Evolutionary conservation across 2,113 vertebrate genomes (phyloP).

Genomic region (Illadopsis cleaveri): DNA sequence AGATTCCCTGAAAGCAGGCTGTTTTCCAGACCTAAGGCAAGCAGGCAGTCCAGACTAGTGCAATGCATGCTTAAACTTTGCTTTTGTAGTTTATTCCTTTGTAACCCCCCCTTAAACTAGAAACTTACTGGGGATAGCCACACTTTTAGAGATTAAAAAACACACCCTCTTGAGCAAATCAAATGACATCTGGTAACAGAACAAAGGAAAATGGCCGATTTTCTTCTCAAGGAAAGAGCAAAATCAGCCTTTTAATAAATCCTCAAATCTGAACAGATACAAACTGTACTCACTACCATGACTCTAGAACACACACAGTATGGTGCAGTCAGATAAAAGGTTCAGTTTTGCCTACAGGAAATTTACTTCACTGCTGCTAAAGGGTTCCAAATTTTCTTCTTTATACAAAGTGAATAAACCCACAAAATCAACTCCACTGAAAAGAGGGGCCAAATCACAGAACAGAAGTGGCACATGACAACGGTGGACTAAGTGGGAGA

Average conservation of each 20-base stretch:
- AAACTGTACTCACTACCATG: background rate
- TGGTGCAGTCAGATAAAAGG: background rate
- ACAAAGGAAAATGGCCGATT: background rate
- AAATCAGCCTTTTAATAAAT: background rate
- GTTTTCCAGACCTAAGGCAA: background rate
- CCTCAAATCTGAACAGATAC: background rate
- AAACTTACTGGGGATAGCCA: background rate
- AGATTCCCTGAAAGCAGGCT: background rate
- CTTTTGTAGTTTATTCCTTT: background rate
- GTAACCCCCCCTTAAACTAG: background rate
- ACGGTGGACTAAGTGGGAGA: background rate
- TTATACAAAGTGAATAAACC: background rate
- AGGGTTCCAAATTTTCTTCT: background rate
- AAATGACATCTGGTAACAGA: background rate
- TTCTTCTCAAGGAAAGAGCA: background rate
- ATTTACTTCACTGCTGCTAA: background rate
- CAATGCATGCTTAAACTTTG: background rate
- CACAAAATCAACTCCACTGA: background rate
- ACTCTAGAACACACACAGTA: background rate
- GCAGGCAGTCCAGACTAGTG: background rate
- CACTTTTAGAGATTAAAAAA: background rate
- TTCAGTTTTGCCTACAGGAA: background rate
- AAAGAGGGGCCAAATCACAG: background rate
- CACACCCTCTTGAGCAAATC: background rate
- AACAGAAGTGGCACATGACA: rapidly evolving